Evolutionary conservation across 2,113 vertebrate species (phyloP), one percentile per base, ranked within the genome.

Genomic region (Apodemus sylvaticus): DNA sequence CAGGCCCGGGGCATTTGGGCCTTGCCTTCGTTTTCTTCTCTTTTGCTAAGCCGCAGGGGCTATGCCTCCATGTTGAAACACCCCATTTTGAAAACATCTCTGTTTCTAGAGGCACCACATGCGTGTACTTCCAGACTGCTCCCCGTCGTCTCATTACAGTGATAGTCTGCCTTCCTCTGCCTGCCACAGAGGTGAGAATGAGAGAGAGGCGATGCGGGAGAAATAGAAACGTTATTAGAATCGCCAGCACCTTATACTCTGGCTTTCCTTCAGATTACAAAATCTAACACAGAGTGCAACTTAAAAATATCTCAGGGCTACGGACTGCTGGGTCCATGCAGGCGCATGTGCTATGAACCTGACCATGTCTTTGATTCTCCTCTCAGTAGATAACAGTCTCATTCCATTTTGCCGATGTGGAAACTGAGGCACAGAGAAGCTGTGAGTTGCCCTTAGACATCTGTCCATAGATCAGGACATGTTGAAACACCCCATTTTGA

Each of bases 391-490:
- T 3, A 22, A 5, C 5, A 1, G 29, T 39, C 8, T 13, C 2
- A 5, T 5, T 31, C 29, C 5, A 7, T 76, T 77, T 70, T 74
- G 24, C 12, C n/a, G 20, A 77, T 71, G n/a, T 73, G 45, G 39
- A 71, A 51, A 48, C 36, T 10, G 36, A 86, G 22, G 13, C 7
- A 16, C 0, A 22, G 36, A 36, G 42, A 53, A 45, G 66, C 17
- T 34, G 2, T 0, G 0, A 3, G 5, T 16, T 3, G 45, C 9
- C 3, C 29, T 60, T 6, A 1, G 22, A 53, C 11, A 42, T 24
- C 16, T n/a, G n/a, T n/a, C n/a, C n/a, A n/a, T n/a, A n/a, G n/a
- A n/a, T n/a, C n/a, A n/a, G n/a, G n/a, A n/a, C 82, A 39, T 45
- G 55, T 45, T 62, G 55, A 88, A 73, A 48, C 48, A 14, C 20